These are phyloP conservation scores for Syngnathus floridae DNA, from an alignment of 2,113 vertebrate genomes.

Conservation along the genomic window DNA sequence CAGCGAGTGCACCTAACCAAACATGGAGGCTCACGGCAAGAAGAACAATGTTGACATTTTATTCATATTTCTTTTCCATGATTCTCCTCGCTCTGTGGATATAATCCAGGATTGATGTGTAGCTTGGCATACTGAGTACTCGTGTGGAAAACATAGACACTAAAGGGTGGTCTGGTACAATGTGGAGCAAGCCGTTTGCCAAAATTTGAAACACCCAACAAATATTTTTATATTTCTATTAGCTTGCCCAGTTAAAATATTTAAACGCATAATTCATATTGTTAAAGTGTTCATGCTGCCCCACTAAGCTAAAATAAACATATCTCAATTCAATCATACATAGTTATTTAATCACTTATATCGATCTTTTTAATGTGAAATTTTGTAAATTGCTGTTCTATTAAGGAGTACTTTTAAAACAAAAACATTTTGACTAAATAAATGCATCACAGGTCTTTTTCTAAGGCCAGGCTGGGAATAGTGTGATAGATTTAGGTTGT, in stretches of 20 bases:
- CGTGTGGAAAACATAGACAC: constrained; percentile 46
- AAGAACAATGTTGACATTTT: constrained; percentile 53
- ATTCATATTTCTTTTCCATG: constrained; percentile 26
- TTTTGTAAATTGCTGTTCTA: background rate
- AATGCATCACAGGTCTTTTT: background rate
- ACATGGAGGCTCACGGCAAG: constrained; percentile 42
- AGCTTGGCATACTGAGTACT: constrained; percentile 38
- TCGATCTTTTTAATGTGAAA: background rate
- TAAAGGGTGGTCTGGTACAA: constrained; percentile 18
- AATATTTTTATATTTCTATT: constrained; percentile 32
- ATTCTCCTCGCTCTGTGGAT: constrained; percentile 41
- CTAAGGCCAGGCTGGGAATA: constrained; percentile 25
- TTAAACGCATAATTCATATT: constrained; percentile 1
- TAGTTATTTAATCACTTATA: background rate
- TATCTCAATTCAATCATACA: background rate
- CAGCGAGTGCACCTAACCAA: constrained; percentile 47
- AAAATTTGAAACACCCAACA: constrained; percentile 25
- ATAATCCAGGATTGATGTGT: constrained; percentile 38
- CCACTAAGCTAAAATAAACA: background rate
- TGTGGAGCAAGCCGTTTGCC: constrained; percentile 25
- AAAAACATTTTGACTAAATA: background rate
- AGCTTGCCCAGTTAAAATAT: constrained; percentile 34
- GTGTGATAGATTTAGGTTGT: constrained; percentile 27
- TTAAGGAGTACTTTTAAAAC: background rate
- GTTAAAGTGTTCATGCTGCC: background rate